Conservation (phyloP, 53 echinoderm and acorn worm species). For the Astropecten irregularis region DNA sequence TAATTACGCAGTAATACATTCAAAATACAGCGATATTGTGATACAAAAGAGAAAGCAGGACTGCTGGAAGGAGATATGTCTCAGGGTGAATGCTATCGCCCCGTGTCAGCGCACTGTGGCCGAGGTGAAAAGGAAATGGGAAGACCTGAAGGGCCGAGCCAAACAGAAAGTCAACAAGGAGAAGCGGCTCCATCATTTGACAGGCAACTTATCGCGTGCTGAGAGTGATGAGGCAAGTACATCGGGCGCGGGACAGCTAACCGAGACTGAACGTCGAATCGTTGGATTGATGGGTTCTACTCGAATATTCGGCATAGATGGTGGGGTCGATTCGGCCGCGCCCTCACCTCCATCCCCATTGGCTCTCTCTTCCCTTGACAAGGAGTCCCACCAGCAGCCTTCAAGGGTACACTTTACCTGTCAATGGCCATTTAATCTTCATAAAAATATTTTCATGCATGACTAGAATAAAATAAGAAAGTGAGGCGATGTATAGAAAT, state of each 20-base stretch:
- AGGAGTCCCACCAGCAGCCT: constrained; percentile 21
- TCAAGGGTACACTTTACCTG: neutral
- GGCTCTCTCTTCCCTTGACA: constrained; percentile 23
- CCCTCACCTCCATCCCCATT: constrained; percentile 15
- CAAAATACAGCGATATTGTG: constrained; percentile 14
- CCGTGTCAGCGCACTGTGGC: constrained; percentile 7
- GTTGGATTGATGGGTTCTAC: constrained; percentile 26
- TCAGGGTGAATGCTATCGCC: neutral
- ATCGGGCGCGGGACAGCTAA: constrained; percentile 14
- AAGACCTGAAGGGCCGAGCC: too few relatives aligned
- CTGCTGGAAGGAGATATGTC: constrained; percentile 18
- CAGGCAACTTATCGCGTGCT: neutral
- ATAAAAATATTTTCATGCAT: neutral
- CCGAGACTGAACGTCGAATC: constrained; percentile 10
- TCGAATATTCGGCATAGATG: constrained; percentile 27
- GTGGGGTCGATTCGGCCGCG: neutral
- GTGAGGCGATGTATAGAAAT: neutral
- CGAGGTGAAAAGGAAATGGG: neutral
- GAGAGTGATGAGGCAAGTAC: constrained; percentile 2
- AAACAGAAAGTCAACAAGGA: neutral
- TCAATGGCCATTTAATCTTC: neutral
- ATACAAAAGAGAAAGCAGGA: constrained; percentile 1
- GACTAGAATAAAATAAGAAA: too few relatives aligned
- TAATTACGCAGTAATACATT: constrained; percentile 18
- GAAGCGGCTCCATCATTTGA: constrained; percentile 8